These are phyloP conservation scores for Solen grandis DNA, from an alignment of 1,140 invertebrate genomes.

Conservation along the genomic window DNA sequence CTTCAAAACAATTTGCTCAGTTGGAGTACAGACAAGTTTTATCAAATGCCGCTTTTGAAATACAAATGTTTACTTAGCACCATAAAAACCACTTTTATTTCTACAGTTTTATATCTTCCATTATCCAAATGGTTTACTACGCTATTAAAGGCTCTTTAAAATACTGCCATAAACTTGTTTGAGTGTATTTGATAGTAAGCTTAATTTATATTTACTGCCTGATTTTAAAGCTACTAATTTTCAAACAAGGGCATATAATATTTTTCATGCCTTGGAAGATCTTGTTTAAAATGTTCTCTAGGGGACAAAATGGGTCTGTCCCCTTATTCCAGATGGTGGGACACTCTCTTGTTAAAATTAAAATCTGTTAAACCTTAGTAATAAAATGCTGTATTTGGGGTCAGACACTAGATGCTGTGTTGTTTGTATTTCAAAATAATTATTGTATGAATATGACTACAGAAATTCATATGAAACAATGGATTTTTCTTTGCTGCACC, in stretches of 20 bases:
- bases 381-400: no score
- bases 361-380: no score
- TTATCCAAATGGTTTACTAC: not conserved
- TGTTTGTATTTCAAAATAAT: no score
- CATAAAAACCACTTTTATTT: not conserved
- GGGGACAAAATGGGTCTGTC: slow-evolving; percentile 7
- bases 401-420: no score
- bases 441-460: no score
- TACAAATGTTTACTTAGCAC: not conserved
- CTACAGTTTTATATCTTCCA: not conserved
- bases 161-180: slow-evolving; percentile 34
- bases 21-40: no score
- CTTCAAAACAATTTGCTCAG: no score
- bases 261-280: not conserved
- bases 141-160: slow-evolving; percentile 35
- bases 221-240: slow-evolving; percentile 54
- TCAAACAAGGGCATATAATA: slow-evolving; percentile 21
- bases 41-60: no score
- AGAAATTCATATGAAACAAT: no score
- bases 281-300: not conserved
- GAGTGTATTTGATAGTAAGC: slow-evolving; percentile 47
- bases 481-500: no score
- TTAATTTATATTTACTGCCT: slow-evolving; percentile 49
- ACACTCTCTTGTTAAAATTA: no score
- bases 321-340: no score